Evolutionary conservation across 2,113 vertebrate genomes (phyloP).

Genomic region (Bubo scandiacus): DNA sequence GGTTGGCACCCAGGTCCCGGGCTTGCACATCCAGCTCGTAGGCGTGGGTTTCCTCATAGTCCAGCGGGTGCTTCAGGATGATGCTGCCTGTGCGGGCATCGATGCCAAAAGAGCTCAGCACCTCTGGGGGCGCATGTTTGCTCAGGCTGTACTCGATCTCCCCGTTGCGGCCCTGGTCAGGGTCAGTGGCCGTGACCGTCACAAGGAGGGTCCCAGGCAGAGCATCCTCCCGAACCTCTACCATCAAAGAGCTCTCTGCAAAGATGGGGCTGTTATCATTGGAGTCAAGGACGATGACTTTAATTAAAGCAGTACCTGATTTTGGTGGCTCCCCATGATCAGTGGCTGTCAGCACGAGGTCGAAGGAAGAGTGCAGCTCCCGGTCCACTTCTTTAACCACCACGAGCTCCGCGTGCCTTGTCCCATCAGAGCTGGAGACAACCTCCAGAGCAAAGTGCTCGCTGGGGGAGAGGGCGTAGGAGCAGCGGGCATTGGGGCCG

Average conservation of each 20-base stretch:
- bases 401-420: conserved; percentile 82
- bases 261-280: conserved; percentile 93
- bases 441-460: conserved; percentile 89
- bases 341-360: conserved; percentile 81
- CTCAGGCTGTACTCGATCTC: conserved; percentile 90
- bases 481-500: conserved; percentile 81
- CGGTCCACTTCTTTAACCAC: conserved; percentile 88
- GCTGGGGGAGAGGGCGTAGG: conserved; percentile 82
- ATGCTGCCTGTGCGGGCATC: conserved; percentile 79
- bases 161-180: conserved; percentile 90
- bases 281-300: conserved; percentile 87
- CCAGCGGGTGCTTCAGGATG: conserved; percentile 76
- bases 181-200: conserved; percentile 85
- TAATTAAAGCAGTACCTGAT: conserved; percentile 84
- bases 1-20: conserved; percentile 85
- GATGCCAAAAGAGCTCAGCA: conserved; percentile 81
- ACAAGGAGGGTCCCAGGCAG: conserved; percentile 82
- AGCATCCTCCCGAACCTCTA: conserved; percentile 85
- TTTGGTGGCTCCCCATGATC: conserved; percentile 86
- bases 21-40: conserved; percentile 89
- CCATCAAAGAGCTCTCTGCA: conserved; percentile 75
- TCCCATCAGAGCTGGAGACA: conserved; percentile 73
- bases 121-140: conserved; percentile 77
- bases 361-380: conserved; percentile 82
- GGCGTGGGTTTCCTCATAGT: conserved; percentile 80